Base-by-base conservation (phyloP, 2,113 vertebrate species). In the Notarius lentiginosus region DNA sequence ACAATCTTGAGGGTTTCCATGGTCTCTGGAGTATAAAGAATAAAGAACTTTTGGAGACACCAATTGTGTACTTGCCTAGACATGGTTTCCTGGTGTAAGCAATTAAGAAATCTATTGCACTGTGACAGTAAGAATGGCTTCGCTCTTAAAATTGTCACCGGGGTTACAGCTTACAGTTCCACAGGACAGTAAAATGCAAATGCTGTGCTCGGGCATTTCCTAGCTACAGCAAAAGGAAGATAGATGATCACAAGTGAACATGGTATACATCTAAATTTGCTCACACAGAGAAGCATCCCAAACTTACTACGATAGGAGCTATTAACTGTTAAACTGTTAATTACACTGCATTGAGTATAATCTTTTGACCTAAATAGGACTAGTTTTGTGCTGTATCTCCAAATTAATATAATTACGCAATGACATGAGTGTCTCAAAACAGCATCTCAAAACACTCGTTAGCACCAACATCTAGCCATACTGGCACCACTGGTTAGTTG, bases 41-140 rank as follows among this genome's bases (percentile, higher is more conserved):
- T 12, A 22, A 75, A 76, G 68, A 34, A 73, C 75, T 51, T 18
- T 63, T 82, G 79, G 53, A 56, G 9, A 51, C 55, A 73, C 8
- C 68, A 73, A 75, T 87, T 87, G 79, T 70, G 41, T 24, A 68
- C 30, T 58, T 20, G 49, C 51, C 27, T 51, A 82, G 49, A 63
- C 76, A 70, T 47, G 55, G 53, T 82, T 81, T 56, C 51, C 77
- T 88, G 61, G 61, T 55, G 80, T 58, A 34, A 84, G 22, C 7
- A n/a, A 77, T 68, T 49, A 63, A 41, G 41, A 81, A 65, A 90
- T 88, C 14, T 75, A 61, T 88, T 83, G n/a, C n/a, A 7, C 60
- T 66, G 68, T 88, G 87, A 84, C 68, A 63, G 73, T 84, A 77
- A 56, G 8, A 82, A 51, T 82, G 22, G 51, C 24, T 6, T 15